Evolutionary conservation across 2,113 vertebrate species (phyloP), one percentile per base, ranked within the genome.

Genomic region (Cottus gobio): DNA sequence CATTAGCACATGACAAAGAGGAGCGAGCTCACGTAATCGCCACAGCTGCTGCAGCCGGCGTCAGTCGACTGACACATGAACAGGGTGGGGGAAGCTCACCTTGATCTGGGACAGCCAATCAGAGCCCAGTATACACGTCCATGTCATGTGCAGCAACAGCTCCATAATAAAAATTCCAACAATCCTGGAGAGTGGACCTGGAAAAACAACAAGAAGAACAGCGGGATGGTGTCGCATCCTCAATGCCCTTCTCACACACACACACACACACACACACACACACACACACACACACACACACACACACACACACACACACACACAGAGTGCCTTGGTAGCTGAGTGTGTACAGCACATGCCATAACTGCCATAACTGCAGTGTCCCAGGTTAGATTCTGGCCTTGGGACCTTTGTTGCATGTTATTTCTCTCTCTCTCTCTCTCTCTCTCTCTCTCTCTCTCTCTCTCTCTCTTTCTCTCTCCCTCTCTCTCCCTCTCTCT

Each of bases 51-150:
- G 73, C 56, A 54, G 73, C 39, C 1, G 31, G 31, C 37, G 2
- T 34, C 30, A 63, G 60, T 22, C 8, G 66, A 80, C 42, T 54
- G 66, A 70, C 83, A 64, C 52, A 64, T 63, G 31, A 64, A 44
- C 64, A 39, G 28, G 64, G 39, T 34, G 83, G 83, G 82, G 79
- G 66, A 63, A n/a, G 39, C 77, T 91, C 78, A 85, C 85, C 87
- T 84, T 88, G 74, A 86, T 73, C 62, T 37, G 34, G n/a, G 62
- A 65, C 77, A 68, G 71, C 71, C 88, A 88, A 78, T 84, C 79
- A 86, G 57, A 85, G 6, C 9, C n/a, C 26, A 30, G 74, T 7
- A 22, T 57, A 44, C 71, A 54, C 3, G 30, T 64, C 24, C 64
- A 61, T 84, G 63, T 71, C 36, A 69, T 70, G 50, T 79, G n/a